A percentile compares a stretch with the other conserved stretches of the same genome.
These are phyloP conservation scores for Orthochromis indermauri DNA, from an alignment of 2,113 vertebrate species.

Conservation along the genomic window DNA sequence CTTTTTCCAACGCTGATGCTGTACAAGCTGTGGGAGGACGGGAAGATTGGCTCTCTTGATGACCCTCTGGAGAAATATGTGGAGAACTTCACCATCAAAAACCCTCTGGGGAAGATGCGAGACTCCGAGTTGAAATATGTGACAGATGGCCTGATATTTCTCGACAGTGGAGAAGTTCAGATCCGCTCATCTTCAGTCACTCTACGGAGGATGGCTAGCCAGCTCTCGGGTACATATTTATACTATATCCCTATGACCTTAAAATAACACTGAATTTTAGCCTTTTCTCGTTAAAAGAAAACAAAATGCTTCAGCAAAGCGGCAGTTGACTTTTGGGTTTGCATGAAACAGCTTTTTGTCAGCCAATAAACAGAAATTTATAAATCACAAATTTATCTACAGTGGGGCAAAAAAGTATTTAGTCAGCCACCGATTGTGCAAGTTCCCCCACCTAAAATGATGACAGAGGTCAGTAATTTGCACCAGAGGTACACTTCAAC, in stretches of 20 bases:
- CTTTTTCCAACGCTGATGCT: constrained; percentile 90
- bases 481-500: too few species aligned
- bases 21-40: constrained; percentile 90
- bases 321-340: background rate
- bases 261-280: background rate
- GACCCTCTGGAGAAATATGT: constrained; percentile 85
- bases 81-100: constrained; percentile 84
- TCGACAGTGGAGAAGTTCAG: constrained; percentile 72
- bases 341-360: background rate
- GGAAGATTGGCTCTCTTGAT: constrained; percentile 81
- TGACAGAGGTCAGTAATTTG: too few species aligned
- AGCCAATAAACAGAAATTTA: background rate
- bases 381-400: background rate
- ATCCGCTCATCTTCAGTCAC: constrained; percentile 78
- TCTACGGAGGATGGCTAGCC: constrained; percentile 89
- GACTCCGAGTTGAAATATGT: constrained; percentile 71
- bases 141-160: constrained; percentile 71
- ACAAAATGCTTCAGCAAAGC: background rate
- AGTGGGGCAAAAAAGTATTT: too few species aligned
- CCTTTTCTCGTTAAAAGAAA: background rate
- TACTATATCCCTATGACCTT: background rate
- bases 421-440: too few species aligned
- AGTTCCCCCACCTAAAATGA: too few species aligned
- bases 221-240: constrained; percentile 66
- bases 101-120: constrained; percentile 76